phyloP scores from a whole-genome alignment of 23 tunicate species.

The Trididemnum clinides region DNA sequence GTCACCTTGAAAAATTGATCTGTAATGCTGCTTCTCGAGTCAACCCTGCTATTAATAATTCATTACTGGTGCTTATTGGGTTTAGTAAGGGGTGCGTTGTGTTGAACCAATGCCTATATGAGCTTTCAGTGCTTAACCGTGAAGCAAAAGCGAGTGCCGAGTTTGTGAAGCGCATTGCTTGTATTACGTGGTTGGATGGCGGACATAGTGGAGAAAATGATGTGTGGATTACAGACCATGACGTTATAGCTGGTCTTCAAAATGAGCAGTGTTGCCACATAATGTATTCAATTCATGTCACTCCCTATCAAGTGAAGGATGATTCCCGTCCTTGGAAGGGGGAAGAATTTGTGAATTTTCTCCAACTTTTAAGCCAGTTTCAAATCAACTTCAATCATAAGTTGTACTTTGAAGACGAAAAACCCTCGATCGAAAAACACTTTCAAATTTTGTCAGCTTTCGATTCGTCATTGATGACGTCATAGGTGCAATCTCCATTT shows the following conservation, averaged over 20 bases:
- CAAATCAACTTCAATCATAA: constrained; percentile 35
- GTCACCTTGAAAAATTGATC: constrained; percentile 36
- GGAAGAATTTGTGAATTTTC: constrained; percentile 58
- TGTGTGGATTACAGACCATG: constrained; percentile 63
- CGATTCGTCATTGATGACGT: no score
- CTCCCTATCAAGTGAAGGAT: constrained; percentile 87
- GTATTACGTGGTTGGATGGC: constrained; percentile 84
- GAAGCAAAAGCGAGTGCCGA: background rate
- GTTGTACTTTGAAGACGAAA: constrained; percentile 65
- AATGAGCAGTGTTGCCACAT: background rate
- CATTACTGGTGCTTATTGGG: constrained; percentile 20
- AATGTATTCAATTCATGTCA: constrained; percentile 51
- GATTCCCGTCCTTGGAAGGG: constrained; percentile 80
- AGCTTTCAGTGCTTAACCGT: constrained; percentile 14
- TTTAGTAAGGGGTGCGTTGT: constrained; percentile 96
- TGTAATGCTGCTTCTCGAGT: constrained; percentile 18
- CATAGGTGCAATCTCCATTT: no score
- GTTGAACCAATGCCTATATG: constrained; percentile 78
- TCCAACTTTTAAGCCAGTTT: constrained; percentile 26
- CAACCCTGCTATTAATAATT: background rate
- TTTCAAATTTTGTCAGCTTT: constrained; percentile 24
- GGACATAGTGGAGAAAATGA: constrained; percentile 92
- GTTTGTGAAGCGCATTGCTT: constrained; percentile 23
- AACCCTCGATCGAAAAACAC: constrained; percentile 29
- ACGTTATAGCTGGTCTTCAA: constrained; percentile 21